Evolutionary conservation across 2,888 invertebrate species (phyloP).

Genomic region (Ptilodon capucinus): DNA sequence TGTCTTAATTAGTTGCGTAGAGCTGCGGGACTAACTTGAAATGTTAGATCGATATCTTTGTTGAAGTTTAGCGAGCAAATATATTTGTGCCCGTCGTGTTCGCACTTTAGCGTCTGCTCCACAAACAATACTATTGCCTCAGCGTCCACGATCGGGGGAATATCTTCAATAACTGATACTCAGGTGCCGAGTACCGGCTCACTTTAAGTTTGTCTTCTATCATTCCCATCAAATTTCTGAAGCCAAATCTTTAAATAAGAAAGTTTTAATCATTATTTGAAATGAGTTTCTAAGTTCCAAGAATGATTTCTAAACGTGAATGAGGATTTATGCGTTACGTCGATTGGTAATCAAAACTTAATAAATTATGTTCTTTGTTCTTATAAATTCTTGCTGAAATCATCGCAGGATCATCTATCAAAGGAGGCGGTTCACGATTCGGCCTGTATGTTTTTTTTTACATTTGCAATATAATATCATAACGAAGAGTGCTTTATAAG

Average conservation of each 20-base stretch:
- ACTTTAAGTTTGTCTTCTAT: constrained; percentile 9
- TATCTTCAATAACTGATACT: constrained; percentile 15
- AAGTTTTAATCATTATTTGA: constrained; percentile 26
- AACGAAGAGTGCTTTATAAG: too few species aligned
- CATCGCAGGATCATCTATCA: too few species aligned
- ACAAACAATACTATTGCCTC: neutral
- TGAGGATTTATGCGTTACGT: neutral
- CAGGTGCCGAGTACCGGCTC: constrained; percentile 8
- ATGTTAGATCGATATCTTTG: constrained; percentile 27
- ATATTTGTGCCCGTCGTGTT: constrained; percentile 5
- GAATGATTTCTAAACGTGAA: neutral
- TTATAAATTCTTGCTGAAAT: too few species aligned
- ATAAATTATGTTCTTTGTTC: too few species aligned
- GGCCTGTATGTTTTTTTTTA: too few species aligned
- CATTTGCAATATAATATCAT: too few species aligned
- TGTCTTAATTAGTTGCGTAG: constrained; percentile 32
- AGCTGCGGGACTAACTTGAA: constrained; percentile 24
- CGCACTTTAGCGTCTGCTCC: neutral
- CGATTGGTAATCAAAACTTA: too few species aligned
- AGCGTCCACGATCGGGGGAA: constrained; percentile 1
- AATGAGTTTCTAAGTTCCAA: constrained; percentile 15
- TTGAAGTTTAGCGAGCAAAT: constrained; percentile 14
- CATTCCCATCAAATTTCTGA: constrained; percentile 4
- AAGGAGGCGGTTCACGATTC: too few species aligned
- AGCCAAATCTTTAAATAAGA: constrained; percentile 14